Evolutionary conservation across 2,888 invertebrate genomes (phyloP).

Genomic region (Drosophila atripex): DNA sequence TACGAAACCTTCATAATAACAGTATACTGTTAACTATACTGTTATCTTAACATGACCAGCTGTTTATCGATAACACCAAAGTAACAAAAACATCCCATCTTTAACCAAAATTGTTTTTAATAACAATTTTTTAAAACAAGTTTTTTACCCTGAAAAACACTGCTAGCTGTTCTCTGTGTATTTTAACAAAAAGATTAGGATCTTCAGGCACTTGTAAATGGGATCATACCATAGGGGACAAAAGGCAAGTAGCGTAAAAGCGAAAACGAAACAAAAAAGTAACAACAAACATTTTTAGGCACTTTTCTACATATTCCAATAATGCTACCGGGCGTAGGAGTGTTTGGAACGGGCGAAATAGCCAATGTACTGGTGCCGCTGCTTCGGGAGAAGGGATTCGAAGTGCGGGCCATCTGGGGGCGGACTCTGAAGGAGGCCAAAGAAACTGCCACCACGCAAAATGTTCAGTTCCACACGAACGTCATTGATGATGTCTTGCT

Average conservation of each 20-base stretch:
- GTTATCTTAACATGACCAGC: neutral
- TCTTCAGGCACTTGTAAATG: neutral
- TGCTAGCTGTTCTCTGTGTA: neutral
- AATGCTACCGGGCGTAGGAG: constrained; percentile 97
- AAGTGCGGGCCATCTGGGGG: constrained; percentile 97
- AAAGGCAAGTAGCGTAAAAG: neutral
- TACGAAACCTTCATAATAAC: neutral
- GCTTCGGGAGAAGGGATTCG: constrained; percentile 95
- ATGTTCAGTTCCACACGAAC: constrained; percentile 94
- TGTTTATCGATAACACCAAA: neutral
- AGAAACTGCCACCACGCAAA: constrained; percentile 90
- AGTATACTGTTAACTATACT: neutral
- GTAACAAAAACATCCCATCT: neutral
- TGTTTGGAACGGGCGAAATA: constrained; percentile 93
- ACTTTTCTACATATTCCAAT: neutral
- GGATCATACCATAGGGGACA: neutral
- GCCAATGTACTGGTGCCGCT: constrained; percentile 93
- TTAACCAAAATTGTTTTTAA: too few relatives aligned
- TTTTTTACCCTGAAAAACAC: neutral
- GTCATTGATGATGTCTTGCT: constrained; percentile 96
- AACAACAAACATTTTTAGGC: neutral
- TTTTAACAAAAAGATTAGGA: neutral
- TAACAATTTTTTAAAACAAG: neutral
- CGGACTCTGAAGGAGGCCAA: constrained; percentile 89
- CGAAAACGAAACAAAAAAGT: neutral